phyloP scores from a whole-genome alignment of 2,797 vertebrate genomes.

The Cossypha caffra region DNA sequence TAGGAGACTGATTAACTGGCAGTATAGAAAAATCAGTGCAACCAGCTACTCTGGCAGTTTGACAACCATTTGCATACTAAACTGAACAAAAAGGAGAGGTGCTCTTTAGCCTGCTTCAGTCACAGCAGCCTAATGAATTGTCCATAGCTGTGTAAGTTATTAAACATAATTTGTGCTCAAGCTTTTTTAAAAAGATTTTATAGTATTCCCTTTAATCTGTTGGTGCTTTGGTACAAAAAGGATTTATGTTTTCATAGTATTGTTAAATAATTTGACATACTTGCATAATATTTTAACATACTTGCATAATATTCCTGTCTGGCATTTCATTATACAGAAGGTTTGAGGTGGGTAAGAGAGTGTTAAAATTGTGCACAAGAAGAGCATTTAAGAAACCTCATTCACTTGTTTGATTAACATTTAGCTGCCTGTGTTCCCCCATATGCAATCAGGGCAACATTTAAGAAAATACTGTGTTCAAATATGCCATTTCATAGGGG shows the following conservation, averaged over 20 bases:
- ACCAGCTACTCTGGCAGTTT: constrained; percentile 20
- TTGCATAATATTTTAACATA: neutral
- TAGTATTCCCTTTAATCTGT: neutral
- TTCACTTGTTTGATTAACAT: constrained; percentile 11
- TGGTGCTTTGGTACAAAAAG: constrained; percentile 2
- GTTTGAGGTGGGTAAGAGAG: neutral
- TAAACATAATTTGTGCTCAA: neutral
- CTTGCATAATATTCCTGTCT: constrained; percentile 17
- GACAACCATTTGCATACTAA: constrained; percentile 29
- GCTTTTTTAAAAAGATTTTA: neutral
- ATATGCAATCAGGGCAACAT: neutral
- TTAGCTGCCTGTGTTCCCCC: neutral
- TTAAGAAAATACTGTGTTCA: neutral
- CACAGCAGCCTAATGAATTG: constrained; percentile 11
- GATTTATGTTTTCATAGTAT: constrained; percentile 50
- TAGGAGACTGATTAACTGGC: constrained; percentile 4
- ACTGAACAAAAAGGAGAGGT: neutral
- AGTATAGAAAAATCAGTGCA: constrained; percentile 12
- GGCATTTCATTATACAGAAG: constrained; percentile 7
- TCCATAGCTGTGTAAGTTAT: neutral
- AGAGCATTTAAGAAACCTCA: neutral
- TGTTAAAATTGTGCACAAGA: neutral
- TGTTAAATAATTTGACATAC: constrained; percentile 9
- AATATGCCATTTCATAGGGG: neutral
- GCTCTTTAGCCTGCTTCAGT: neutral